Evolutionary conservation across 1,140 invertebrate genomes (phyloP).

Genomic region (Drosophila sulfurigaster): DNA sequence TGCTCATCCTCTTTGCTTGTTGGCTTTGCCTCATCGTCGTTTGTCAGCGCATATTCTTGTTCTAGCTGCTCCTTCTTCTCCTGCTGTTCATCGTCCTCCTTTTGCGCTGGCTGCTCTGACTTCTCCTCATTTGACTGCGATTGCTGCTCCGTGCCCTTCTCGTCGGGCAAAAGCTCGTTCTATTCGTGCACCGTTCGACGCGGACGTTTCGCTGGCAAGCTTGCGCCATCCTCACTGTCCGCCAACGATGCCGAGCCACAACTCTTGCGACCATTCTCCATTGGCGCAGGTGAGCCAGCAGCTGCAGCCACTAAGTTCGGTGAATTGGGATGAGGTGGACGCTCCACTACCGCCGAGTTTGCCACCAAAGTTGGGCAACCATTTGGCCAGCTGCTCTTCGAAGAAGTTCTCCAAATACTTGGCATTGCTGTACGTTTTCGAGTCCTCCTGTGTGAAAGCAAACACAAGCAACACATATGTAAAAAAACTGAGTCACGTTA

Average conservation of each 20-base stretch:
- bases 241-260: conserved; percentile 69
- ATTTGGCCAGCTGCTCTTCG: conserved; percentile 92
- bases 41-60: too few species aligned
- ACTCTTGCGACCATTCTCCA: conserved; percentile 77
- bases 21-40: conserved; percentile 2
- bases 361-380: conserved; percentile 90
- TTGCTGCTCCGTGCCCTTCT: conserved; percentile 44
- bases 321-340: conserved; percentile 52
- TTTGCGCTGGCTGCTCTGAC: conserved; percentile 19
- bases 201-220: conserved; percentile 71
- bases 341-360: conserved; percentile 50
- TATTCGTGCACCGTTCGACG: conserved; percentile 75
- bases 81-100: background rate
- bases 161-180: conserved; percentile 74
- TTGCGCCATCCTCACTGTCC: conserved; percentile 65
- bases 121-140: conserved; percentile 8
- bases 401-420: conserved; percentile 94
- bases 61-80: conserved; percentile 7
- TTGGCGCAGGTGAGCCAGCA: conserved; percentile 57
- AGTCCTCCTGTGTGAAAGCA: conserved; percentile 88
- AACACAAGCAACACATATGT: conserved; percentile 47
- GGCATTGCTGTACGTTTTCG: conserved; percentile 93
- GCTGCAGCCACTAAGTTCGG: conserved; percentile 52
- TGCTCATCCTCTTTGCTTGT: conserved; percentile 14
- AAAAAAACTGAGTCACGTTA: conserved; percentile 9